Evolutionary conservation across 2,888 invertebrate genomes (phyloP).

Genomic region (Meliscaeva auricollis): DNA sequence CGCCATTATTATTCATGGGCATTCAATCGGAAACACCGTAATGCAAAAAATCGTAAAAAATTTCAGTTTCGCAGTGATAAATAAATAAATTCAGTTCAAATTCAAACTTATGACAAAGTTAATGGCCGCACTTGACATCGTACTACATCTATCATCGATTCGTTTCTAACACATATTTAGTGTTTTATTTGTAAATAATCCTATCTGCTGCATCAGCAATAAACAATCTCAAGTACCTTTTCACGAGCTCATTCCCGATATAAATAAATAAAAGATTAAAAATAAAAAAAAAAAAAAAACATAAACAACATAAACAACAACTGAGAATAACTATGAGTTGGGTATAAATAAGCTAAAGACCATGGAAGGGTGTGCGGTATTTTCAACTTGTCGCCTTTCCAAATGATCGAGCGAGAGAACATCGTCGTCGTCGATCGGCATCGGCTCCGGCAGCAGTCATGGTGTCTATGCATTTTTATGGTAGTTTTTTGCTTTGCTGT

Average conservation of each 20-base stretch:
- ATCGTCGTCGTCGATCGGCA: neutral
- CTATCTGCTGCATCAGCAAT: conserved; percentile 4
- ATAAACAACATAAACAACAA: conserved; percentile 21
- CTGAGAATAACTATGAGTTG: neutral
- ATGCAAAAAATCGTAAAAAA: neutral
- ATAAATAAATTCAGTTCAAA: neutral
- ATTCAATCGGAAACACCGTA: conserved; percentile 42
- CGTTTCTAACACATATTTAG: neutral
- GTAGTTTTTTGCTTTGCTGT: conserved; percentile 20
- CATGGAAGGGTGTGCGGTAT: conserved; percentile 26
- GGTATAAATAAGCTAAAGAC: conserved; percentile 16
- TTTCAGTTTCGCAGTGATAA: neutral
- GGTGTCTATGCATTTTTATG: conserved; percentile 9
- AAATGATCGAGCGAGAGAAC: conserved; percentile 10
- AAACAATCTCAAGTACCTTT: conserved; percentile 51
- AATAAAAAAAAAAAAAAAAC: conserved; percentile 36
- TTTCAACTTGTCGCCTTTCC: conserved; percentile 35
- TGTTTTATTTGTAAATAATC: conserved; percentile 27
- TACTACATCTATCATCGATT: conserved; percentile 30
- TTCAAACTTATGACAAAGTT: neutral
- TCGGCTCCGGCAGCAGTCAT: conserved; percentile 16
- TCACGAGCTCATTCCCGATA: conserved; percentile 8
- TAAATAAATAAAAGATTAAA: conserved; percentile 27
- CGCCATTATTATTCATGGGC: neutral
- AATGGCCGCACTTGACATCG: conserved; percentile 49